These are phyloP conservation scores for Myotis findleyi DNA, from an alignment of 2,797 vertebrate species.

Conservation along the genomic window DNA sequence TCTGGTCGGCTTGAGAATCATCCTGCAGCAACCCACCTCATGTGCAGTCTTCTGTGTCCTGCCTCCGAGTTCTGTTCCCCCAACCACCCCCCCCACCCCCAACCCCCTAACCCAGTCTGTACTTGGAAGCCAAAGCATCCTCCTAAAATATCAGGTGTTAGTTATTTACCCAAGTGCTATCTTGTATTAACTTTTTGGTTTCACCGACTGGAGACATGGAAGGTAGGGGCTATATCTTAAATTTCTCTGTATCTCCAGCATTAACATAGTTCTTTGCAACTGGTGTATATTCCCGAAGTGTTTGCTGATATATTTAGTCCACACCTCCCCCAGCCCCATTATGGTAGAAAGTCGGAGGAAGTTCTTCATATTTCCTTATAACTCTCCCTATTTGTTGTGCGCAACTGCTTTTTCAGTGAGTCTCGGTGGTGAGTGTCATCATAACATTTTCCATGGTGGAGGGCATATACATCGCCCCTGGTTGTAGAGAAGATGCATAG, in stretches of 20 bases:
- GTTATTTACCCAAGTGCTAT: background rate
- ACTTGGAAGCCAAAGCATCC: background rate
- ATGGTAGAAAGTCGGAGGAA: background rate
- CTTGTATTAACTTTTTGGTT: background rate
- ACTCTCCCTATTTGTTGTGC: background rate
- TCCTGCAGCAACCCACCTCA: background rate
- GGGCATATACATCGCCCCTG: no score
- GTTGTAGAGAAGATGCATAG: background rate
- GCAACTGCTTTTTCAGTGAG: background rate
- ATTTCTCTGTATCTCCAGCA: background rate
- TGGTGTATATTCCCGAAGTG: background rate
- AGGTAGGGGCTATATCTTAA: background rate
- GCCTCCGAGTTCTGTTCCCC: accelerated
- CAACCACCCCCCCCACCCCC: accelerated
- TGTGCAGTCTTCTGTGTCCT: background rate
- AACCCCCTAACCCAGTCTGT: background rate
- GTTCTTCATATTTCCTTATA: background rate
- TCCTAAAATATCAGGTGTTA: background rate
- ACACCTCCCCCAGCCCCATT: accelerated
- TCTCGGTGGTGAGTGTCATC: background rate
- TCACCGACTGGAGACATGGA: background rate
- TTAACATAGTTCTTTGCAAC: background rate
- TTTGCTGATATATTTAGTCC: background rate
- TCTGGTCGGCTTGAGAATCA: background rate
- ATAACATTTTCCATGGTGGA: background rate